phyloP scores from a whole-genome alignment of 2,888 invertebrate species.

The Xanthostigma xanthostigma region DNA sequence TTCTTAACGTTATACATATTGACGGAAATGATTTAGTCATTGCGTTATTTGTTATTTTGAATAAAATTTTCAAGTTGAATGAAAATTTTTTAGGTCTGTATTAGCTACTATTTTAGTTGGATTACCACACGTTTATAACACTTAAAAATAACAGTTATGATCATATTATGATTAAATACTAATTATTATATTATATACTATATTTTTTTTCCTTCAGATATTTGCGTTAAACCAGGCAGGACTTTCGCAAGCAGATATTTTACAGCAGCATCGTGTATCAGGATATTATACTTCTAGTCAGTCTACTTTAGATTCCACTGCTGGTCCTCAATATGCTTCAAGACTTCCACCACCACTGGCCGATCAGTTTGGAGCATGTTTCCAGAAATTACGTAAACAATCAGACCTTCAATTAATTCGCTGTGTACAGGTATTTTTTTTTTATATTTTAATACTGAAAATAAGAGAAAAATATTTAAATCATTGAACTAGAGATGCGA shows the following conservation, averaged over 20 bases:
- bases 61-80: no score
- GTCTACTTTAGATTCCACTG: slow-evolving; percentile 40
- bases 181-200: not conserved
- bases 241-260: slow-evolving; percentile 53
- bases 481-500: no score
- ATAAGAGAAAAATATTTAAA: no score
- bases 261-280: slow-evolving; percentile 71
- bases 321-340: slow-evolving; percentile 31
- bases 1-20: no score
- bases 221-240: slow-evolving; percentile 44
- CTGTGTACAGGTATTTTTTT: slow-evolving; percentile 43
- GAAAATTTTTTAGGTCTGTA: no score
- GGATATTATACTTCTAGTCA: slow-evolving; percentile 82
- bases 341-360: slow-evolving; percentile 34
- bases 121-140: no score
- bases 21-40: no score
- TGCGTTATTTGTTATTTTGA: no score
- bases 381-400: slow-evolving; percentile 72
- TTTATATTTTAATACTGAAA: no score
- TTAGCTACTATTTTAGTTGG: no score
- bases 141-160: no score
- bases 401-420: slow-evolving; percentile 79
- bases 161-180: no score
- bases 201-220: slow-evolving; percentile 31
- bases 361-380: slow-evolving; percentile 55